Conservation (phyloP, 2,888 invertebrate genomes). For the Keiferia lycopersicella region DNA sequence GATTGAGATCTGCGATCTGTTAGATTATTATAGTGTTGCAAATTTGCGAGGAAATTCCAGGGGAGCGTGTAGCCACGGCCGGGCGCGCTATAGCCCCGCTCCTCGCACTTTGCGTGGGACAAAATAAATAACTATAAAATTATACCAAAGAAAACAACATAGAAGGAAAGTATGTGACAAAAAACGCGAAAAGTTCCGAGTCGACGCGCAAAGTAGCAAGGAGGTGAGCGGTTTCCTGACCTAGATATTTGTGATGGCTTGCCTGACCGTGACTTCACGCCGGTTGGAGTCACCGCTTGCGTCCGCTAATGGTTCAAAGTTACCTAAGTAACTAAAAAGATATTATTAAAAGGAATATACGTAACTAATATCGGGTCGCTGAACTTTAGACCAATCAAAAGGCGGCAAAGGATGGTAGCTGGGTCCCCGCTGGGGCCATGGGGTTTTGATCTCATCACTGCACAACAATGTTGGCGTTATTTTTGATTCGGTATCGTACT, state of each 20-base stretch:
- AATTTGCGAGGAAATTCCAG: not conserved
- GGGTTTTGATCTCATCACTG: not conserved
- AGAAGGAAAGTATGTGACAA: not conserved
- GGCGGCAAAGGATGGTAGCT: not conserved
- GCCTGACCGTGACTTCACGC: slow-evolving; percentile 1
- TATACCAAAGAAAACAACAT: not conserved
- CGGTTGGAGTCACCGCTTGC: not conserved
- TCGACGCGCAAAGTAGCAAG: slow-evolving; percentile 12
- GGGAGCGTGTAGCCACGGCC: not conserved
- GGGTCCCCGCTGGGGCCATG: not conserved
- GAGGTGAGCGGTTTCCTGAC: slow-evolving; percentile 4
- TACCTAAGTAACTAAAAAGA: not conserved
- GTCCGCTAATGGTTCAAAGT: not conserved
- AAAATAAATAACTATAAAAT: too few relatives aligned
- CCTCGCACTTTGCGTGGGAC: slow-evolving; percentile 6
- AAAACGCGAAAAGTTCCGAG: not conserved
- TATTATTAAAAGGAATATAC: not conserved
- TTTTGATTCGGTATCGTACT: not conserved
- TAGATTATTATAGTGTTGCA: not conserved
- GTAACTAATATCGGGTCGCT: slow-evolving; percentile 2
- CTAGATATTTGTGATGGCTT: not conserved
- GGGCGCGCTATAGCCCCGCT: not conserved
- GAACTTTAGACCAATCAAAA: not conserved
- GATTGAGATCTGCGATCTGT: slow-evolving; percentile 80
- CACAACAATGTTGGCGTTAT: slow-evolving; percentile 7